Conservation (phyloP, 1,140 invertebrate species). For the Octopus sinensis region DNA sequence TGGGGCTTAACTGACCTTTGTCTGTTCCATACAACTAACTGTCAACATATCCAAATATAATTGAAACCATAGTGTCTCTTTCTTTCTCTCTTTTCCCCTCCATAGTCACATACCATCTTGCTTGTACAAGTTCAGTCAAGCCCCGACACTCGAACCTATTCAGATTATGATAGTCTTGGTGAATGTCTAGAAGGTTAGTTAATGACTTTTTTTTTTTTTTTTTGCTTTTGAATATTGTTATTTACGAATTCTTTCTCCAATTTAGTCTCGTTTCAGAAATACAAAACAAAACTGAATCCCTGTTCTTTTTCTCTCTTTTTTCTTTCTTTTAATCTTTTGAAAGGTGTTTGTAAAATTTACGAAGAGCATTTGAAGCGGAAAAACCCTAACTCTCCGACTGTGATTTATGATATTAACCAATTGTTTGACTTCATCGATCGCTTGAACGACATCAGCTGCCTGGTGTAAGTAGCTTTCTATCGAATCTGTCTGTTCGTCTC, state of each 20-base stretch:
- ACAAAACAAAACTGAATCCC: neutral
- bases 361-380: conserved; percentile 71
- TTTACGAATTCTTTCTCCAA: neutral
- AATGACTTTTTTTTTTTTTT: neutral
- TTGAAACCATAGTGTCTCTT: too few species aligned
- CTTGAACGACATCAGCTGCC: conserved; percentile 87
- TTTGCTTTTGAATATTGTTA: neutral
- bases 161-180: conserved; percentile 92
- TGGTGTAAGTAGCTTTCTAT: conserved; percentile 68
- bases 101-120: conserved; percentile 88
- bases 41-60: too few species aligned
- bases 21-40: too few species aligned
- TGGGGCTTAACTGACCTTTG: too few species aligned
- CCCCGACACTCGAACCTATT: conserved; percentile 91
- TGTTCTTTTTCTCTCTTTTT: neutral
- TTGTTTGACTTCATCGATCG: conserved; percentile 97
- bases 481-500: too few species aligned
- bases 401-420: conserved; percentile 96
- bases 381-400: conserved; percentile 91
- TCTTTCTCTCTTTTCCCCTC: conserved; percentile 26
- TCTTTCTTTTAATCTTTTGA: conserved; percentile 15
- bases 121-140: conserved; percentile 79
- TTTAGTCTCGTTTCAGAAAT: neutral
- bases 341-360: conserved; percentile 57
- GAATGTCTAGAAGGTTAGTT: conserved; percentile 86